Evolutionary conservation across 2,888 invertebrate genomes (phyloP).

Genomic region (Dione juno): DNA sequence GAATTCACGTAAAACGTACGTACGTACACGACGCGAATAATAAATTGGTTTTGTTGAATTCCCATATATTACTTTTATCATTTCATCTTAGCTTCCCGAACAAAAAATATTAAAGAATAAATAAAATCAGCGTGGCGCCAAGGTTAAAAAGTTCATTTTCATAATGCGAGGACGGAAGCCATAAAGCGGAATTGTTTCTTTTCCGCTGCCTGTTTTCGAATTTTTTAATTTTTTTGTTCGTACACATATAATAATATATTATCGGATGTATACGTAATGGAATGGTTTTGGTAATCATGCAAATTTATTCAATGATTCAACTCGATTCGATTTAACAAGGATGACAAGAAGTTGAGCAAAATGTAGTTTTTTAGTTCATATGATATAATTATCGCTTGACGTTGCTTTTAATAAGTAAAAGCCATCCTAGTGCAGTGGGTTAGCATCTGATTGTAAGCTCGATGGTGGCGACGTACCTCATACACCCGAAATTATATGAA

Average conservation of each 20-base stretch:
- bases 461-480: too few relatives aligned
- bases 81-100: constrained; percentile 33
- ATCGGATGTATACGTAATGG: constrained; percentile 42
- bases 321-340: too few relatives aligned
- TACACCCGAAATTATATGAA: too few relatives aligned
- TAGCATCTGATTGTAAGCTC: too few relatives aligned
- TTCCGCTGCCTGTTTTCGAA: constrained; percentile 55
- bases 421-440: too few relatives aligned
- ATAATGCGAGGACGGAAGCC: constrained; percentile 75
- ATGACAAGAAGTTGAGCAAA: too few relatives aligned
- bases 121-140: constrained; percentile 48
- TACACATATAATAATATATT: constrained; percentile 50
- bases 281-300: constrained; percentile 9
- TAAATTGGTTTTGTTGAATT: constrained; percentile 28
- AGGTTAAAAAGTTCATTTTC: constrained; percentile 76
- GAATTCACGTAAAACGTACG: constrained; percentile 8
- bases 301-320: background rate
- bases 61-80: constrained; percentile 36
- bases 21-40: constrained; percentile 27
- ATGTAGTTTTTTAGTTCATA: too few relatives aligned
- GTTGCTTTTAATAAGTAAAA: too few relatives aligned
- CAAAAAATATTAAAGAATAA: constrained; percentile 35
- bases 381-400: too few relatives aligned
- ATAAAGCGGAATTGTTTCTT: constrained; percentile 76
- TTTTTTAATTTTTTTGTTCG: constrained; percentile 50